These are phyloP conservation scores for Corbicula japonica DNA, from an alignment of 2,888 invertebrate genomes.

Conservation along the genomic window DNA sequence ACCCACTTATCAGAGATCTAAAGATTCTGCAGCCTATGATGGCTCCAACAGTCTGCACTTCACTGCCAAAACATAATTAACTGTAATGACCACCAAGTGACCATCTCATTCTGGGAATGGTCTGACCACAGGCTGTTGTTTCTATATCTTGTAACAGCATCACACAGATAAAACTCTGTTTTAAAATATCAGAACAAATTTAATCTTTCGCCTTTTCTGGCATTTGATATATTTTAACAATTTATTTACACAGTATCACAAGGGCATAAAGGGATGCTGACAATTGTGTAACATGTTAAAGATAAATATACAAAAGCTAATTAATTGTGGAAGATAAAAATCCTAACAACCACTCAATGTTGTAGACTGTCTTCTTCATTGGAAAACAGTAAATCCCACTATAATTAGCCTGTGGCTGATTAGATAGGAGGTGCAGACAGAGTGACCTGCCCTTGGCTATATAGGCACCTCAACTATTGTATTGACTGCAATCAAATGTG, in stretches of 20 bases:
- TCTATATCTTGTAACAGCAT: neutral
- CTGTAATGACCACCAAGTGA: constrained; percentile 36
- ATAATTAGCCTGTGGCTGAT: too few relatives aligned
- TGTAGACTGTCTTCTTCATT: constrained; percentile 15
- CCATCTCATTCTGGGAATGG: constrained; percentile 14
- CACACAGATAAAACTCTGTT: too few relatives aligned
- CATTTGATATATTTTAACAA: too few relatives aligned
- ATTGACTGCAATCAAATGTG: too few relatives aligned
- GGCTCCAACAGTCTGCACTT: constrained; percentile 23
- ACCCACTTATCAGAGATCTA: constrained; percentile 1
- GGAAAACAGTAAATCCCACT: constrained; percentile 3
- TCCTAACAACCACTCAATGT: too few relatives aligned
- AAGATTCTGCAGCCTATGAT: neutral
- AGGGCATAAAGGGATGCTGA: too few relatives aligned
- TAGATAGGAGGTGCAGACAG: constrained; percentile 21
- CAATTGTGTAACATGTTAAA: too few relatives aligned
- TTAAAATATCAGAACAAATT: too few relatives aligned
- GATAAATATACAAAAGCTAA: neutral
- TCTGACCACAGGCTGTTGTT: neutral
- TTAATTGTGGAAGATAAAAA: constrained; percentile 12
- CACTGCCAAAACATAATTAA: constrained; percentile 10
- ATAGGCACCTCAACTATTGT: neutral
- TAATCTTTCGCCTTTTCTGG: too few relatives aligned
- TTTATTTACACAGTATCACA: too few relatives aligned
- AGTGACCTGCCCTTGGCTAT: constrained; percentile 39